A percentile compares a stretch with the other conserved stretches of the same genome.
Evolutionary conservation across 2,797 vertebrate species (phyloP).

Genomic region (Sparus aurata): DNA sequence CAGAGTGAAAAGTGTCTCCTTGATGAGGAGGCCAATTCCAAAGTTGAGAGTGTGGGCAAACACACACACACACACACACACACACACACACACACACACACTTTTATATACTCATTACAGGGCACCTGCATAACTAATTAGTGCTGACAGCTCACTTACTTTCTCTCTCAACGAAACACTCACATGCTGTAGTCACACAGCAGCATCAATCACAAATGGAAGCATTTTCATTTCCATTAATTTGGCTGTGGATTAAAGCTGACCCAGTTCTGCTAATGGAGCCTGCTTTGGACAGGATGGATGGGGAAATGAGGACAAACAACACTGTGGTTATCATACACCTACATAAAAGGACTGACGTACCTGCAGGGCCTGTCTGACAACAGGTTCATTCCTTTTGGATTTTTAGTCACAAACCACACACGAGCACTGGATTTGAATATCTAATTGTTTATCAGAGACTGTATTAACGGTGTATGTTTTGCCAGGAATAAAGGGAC

Average conservation of each 20-base stretch:
- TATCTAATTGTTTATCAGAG: too few species aligned
- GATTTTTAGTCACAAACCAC: constrained; percentile 29
- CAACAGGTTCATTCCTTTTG: constrained; percentile 21
- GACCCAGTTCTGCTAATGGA: constrained; percentile 85
- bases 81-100: constrained; percentile 4
- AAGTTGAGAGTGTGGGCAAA: constrained; percentile 29
- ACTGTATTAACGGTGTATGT: too few species aligned
- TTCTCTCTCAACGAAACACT: constrained; percentile 54
- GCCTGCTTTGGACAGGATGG: constrained; percentile 70
- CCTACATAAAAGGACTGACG: constrained; percentile 48
- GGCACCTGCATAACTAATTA: constrained; percentile 75
- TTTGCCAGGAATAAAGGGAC: too few species aligned
- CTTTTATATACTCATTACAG: constrained; percentile 60
- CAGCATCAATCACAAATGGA: constrained; percentile 80
- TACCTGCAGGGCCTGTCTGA: constrained; percentile 42
- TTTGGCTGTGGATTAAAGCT: constrained; percentile 84
- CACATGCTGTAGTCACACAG: constrained; percentile 30
- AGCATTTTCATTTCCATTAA: constrained; percentile 84
- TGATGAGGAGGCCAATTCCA: constrained; percentile 53
- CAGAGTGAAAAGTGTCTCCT: constrained; percentile 52
- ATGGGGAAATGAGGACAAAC: constrained; percentile 65
- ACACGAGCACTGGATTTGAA: too few species aligned
- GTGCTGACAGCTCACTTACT: constrained; percentile 66
- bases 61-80: constrained; percentile 12
- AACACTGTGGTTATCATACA: constrained; percentile 63